Conservation (phyloP, 2,797 vertebrate species). For the Pipistrellus pygmaeus region DNA sequence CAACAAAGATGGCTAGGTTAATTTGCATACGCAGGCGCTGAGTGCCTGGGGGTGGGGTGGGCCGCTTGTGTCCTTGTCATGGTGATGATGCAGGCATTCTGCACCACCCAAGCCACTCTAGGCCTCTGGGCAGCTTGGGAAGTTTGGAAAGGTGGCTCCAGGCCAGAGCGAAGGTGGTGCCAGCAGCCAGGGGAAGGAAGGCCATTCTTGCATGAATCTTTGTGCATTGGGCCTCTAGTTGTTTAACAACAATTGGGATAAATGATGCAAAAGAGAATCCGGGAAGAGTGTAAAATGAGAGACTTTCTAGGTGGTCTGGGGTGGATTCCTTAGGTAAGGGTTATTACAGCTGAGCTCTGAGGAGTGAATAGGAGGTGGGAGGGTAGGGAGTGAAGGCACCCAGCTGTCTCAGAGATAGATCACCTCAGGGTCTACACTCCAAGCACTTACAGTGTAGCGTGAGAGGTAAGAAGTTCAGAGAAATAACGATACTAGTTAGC, state of each 20-base stretch:
- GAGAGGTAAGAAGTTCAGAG: background rate
- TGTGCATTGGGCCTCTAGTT: background rate
- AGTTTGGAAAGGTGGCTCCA: too few relatives aligned
- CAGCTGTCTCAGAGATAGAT: background rate
- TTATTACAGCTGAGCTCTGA: background rate
- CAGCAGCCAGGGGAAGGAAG: too few relatives aligned
- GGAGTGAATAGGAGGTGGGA: background rate
- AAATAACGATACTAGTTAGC: background rate
- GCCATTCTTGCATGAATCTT: too few relatives aligned
- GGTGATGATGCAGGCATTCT: too few relatives aligned
- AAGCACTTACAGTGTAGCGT: background rate
- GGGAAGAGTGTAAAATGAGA: background rate
- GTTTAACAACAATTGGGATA: slow-evolving; percentile 33
- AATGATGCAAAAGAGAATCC: slow-evolving; percentile 9
- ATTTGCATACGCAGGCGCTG: too few relatives aligned
- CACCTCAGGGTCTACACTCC: background rate
- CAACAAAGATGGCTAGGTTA: too few relatives aligned
- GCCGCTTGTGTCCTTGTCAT: too few relatives aligned
- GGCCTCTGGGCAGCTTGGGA: too few relatives aligned
- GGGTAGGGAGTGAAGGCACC: background rate
- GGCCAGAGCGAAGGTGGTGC: too few relatives aligned
- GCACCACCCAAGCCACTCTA: too few relatives aligned
- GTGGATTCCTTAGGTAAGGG: background rate
- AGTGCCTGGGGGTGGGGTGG: too few relatives aligned
- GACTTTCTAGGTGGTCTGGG: background rate